Percentiles rank a stretch among this genome's conserved stretches.
Evolutionary conservation across 2,113 vertebrate species (phyloP).

Genomic region (Datnioides undecimradiatus): DNA sequence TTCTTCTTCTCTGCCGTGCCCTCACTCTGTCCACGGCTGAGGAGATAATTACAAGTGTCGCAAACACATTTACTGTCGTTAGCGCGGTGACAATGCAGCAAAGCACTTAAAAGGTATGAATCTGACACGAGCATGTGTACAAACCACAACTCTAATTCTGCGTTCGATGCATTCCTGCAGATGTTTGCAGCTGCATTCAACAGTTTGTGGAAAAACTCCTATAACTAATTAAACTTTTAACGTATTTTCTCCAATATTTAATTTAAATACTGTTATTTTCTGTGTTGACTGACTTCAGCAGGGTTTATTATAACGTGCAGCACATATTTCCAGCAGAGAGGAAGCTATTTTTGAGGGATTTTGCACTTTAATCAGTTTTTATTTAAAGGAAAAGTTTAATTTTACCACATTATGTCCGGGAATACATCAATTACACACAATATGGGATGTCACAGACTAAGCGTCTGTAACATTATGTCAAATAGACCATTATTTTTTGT

Average conservation of each 20-base stretch:
- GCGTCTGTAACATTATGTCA: no score
- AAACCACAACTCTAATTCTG: not conserved
- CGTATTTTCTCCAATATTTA: not conserved
- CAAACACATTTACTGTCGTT: not conserved
- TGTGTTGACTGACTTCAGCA: not conserved
- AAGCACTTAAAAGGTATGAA: not conserved
- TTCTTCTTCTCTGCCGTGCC: conserved; percentile 15
- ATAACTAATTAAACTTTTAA: no score
- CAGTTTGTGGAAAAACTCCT: no score
- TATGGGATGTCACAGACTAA: no score
- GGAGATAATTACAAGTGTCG: conserved; percentile 26
- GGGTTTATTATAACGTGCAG: not conserved
- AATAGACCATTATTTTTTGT: not conserved
- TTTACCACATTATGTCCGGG: no score
- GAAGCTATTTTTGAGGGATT: no score
- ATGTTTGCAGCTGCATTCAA: not conserved
- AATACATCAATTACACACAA: no score
- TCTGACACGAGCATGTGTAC: not conserved
- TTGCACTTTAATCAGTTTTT: no score
- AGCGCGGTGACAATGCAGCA: not conserved
- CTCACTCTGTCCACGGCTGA: conserved; percentile 37
- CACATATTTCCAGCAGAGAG: no score
- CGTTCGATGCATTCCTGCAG: not conserved
- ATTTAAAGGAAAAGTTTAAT: no score
- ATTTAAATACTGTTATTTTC: not conserved